These are phyloP conservation scores for Melanotus villosus DNA, from an alignment of 2,888 invertebrate species.

Conservation along the genomic window DNA sequence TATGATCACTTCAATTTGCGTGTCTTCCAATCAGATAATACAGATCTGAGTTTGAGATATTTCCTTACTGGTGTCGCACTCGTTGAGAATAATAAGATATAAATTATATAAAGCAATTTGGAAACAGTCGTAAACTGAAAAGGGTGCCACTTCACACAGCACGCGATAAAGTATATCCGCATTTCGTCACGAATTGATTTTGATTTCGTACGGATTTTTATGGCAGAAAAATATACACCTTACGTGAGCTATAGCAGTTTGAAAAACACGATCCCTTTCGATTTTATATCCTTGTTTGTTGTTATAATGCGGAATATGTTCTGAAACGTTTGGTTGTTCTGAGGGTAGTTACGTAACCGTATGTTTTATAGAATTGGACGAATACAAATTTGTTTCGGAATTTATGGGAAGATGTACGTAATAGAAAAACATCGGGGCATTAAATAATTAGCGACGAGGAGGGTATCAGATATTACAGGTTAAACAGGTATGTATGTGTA, in stretches of 20 bases:
- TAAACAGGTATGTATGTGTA: constrained; percentile 18
- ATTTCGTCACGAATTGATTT: constrained; percentile 27
- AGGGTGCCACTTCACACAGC: constrained; percentile 25
- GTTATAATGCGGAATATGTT: neutral
- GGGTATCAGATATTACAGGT: constrained; percentile 1
- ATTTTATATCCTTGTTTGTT: constrained; percentile 13
- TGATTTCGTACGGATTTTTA: constrained; percentile 22
- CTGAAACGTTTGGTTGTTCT: neutral
- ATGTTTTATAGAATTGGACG: neutral
- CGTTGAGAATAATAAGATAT: constrained; percentile 28
- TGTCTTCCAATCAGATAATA: constrained; percentile 35
- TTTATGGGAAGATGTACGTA: neutral
- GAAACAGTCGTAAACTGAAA: constrained; percentile 32
- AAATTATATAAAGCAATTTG: constrained; percentile 32
- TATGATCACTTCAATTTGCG: constrained; percentile 33
- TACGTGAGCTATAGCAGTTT: constrained; percentile 7
- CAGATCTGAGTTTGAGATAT: constrained; percentile 33
- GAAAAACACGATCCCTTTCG: constrained; percentile 6
- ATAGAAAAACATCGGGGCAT: neutral
- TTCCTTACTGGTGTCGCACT: constrained; percentile 25
- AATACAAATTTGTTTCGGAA: neutral
- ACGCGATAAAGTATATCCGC: constrained; percentile 31
- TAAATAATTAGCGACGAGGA: neutral
- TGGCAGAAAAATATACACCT: constrained; percentile 14
- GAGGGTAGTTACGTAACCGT: neutral